A percentile compares a stretch with the other conserved stretches of the same genome.
Conservation (phyloP, 2,888 invertebrate species). For the Parasteatoda lunata region DNA sequence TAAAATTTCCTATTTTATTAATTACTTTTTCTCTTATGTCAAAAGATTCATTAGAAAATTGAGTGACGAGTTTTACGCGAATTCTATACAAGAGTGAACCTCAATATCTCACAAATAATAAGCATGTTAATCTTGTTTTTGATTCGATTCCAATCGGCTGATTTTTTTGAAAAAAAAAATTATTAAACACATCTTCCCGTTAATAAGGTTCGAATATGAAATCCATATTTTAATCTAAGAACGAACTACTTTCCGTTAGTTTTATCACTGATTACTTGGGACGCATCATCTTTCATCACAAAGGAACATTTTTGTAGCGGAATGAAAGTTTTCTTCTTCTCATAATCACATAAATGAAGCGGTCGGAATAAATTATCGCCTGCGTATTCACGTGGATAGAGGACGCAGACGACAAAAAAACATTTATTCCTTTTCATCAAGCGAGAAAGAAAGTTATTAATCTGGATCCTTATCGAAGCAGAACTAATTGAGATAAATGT, state of each 20-base stretch:
- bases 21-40: too few relatives aligned
- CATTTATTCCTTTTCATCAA: background rate
- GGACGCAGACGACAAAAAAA: background rate
- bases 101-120: too few relatives aligned
- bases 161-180: too few relatives aligned
- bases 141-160: too few relatives aligned
- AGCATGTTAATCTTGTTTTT: too few relatives aligned
- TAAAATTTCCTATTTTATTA: too few relatives aligned
- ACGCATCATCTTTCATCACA: background rate
- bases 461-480: background rate
- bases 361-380: constrained; percentile 3
- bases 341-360: background rate
- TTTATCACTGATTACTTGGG: background rate
- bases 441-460: constrained; percentile 5
- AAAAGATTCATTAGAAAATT: too few relatives aligned
- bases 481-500: constrained; percentile 5
- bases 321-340: background rate
- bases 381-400: background rate
- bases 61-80: too few relatives aligned
- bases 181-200: too few relatives aligned
- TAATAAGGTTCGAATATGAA: too few relatives aligned
- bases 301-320: background rate
- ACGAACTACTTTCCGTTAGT: background rate
- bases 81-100: too few relatives aligned
- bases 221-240: too few relatives aligned